These are phyloP conservation scores for Hippocampus abdominalis DNA, from an alignment of 2,113 vertebrate species.

Conservation along the genomic window DNA sequence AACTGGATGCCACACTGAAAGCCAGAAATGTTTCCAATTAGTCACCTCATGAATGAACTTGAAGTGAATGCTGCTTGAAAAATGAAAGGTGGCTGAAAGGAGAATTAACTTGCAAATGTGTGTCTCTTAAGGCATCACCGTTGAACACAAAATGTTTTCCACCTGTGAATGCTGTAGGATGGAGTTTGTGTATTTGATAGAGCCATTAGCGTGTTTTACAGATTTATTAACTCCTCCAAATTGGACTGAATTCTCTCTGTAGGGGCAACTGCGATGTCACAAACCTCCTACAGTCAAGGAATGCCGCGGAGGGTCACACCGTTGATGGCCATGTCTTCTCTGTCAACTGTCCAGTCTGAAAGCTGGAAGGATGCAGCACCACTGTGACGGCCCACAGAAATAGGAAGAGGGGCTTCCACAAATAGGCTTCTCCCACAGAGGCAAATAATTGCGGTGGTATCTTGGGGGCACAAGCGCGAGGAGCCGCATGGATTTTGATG, in stretches of 20 bases:
- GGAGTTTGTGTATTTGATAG: constrained; percentile 28
- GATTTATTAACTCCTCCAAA: constrained; percentile 51
- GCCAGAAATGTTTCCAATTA: constrained; percentile 36
- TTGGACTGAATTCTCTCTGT: constrained; percentile 50
- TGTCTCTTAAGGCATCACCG: not conserved
- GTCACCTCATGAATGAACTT: constrained; percentile 36
- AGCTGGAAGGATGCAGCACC: constrained; percentile 30
- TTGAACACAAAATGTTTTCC: not conserved
- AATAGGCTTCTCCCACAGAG: constrained; percentile 69
- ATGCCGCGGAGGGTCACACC: constrained; percentile 40
- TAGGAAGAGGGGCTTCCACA: constrained; percentile 54
- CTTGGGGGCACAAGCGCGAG: constrained; percentile 58
- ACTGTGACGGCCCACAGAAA: constrained; percentile 49
- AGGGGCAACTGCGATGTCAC: constrained; percentile 55
- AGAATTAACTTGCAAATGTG: not conserved
- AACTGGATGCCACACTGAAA: constrained; percentile 30
- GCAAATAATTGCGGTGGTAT: constrained; percentile 70
- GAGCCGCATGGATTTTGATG: constrained; percentile 57
- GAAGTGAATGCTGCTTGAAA: constrained; percentile 28
- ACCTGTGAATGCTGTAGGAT: constrained; percentile 7
- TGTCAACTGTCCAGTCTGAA: constrained; percentile 60
- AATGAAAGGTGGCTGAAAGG: constrained; percentile 22
- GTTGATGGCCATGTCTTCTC: constrained; percentile 47
- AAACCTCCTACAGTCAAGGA: constrained; percentile 39
- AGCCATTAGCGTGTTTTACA: constrained; percentile 41